A percentile compares a stretch with the other conserved stretches of the same genome.
phyloP scores from a whole-genome alignment of 2,888 invertebrate species.

The Heliconius aoede region DNA sequence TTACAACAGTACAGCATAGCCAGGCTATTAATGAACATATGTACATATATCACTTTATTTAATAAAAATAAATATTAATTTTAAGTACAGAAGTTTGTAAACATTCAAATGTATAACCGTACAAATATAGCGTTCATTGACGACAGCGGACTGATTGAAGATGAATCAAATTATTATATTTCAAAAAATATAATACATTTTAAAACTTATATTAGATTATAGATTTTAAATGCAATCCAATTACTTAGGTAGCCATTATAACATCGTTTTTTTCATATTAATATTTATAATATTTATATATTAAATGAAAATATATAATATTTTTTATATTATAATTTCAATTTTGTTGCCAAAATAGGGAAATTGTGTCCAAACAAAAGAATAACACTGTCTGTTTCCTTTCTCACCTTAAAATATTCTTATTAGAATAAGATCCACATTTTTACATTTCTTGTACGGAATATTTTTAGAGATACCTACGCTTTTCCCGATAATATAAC shows the following conservation, averaged over 20 bases:
- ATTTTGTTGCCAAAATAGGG: not conserved
- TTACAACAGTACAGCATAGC: not conserved
- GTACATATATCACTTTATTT: not conserved
- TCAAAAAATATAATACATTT: not conserved
- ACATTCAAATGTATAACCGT: constrained; percentile 6
- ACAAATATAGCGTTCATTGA: constrained; percentile 39
- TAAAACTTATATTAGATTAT: not conserved
- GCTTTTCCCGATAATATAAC: too few relatives aligned
- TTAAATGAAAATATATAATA: too few relatives aligned
- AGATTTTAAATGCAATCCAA: too few relatives aligned
- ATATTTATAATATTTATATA: too few relatives aligned
- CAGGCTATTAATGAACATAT: not conserved
- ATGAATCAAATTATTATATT: not conserved
- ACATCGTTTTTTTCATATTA: too few relatives aligned
- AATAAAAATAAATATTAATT: not conserved
- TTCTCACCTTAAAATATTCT: not conserved
- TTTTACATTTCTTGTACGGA: too few relatives aligned
- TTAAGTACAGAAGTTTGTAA: not conserved
- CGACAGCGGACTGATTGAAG: constrained; percentile 19
- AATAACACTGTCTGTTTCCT: not conserved
- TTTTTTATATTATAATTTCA: not conserved
- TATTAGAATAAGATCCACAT: not conserved
- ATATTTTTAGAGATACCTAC: too few relatives aligned
- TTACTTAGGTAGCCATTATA: too few relatives aligned
- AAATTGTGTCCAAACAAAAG: not conserved